Conservation (phyloP, 2,797 vertebrate species). For the Onychomys torridus region DNA sequence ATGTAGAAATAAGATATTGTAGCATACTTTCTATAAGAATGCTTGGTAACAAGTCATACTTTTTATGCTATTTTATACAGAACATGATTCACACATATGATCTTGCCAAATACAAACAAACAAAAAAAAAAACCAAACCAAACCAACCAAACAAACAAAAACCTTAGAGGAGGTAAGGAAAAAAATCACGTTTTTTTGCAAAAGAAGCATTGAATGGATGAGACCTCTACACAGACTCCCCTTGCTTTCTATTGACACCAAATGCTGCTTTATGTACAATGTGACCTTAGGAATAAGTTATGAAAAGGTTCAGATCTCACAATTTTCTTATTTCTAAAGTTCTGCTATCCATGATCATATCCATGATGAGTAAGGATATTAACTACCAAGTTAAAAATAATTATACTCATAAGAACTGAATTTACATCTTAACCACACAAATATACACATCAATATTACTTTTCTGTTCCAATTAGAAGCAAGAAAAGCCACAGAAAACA, state of each 20-base stretch:
- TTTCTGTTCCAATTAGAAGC: neutral
- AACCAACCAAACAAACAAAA: neutral
- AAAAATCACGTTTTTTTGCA: neutral
- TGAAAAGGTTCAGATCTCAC: neutral
- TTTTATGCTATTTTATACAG: neutral
- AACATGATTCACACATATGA: neutral
- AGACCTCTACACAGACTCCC: neutral
- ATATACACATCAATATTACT: neutral
- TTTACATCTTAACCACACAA: constrained; percentile 2
- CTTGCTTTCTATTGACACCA: neutral
- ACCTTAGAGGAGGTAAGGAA: neutral
- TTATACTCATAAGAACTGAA: neutral
- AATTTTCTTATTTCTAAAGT: neutral
- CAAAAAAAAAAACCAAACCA: too few relatives aligned
- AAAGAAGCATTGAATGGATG: neutral
- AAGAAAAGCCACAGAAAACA: neutral
- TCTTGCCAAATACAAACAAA: neutral
- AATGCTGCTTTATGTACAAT: neutral
- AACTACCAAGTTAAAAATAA: constrained; percentile 10
- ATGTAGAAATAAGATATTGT: constrained; percentile 8
- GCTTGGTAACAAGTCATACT: neutral
- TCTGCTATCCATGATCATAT: neutral
- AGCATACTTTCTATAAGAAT: neutral
- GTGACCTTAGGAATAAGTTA: constrained; percentile 34
- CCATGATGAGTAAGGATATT: neutral